phyloP scores from a whole-genome alignment of 2,888 invertebrate species.

The Pogonocherus hispidulus region DNA sequence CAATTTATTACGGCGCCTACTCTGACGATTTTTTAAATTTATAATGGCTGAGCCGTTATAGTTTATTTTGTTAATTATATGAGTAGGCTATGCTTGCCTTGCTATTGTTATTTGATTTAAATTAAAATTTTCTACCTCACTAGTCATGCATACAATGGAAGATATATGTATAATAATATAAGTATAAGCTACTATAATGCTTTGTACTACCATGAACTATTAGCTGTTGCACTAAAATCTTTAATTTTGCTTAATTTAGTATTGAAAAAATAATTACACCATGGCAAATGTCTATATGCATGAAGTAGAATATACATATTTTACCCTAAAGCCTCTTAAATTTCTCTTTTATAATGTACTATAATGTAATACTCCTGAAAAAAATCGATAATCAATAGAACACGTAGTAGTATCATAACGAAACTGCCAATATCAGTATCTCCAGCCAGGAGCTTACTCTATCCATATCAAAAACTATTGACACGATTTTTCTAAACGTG shows the following conservation, averaged over 20 bases:
- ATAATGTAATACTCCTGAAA: no score
- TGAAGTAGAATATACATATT: no score
- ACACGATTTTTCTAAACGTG: no score
- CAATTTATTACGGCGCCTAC: constrained; percentile 47
- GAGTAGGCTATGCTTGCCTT: background rate
- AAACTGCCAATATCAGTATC: no score
- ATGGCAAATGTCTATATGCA: no score
- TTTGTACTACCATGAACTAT: background rate
- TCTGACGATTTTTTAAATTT: constrained; percentile 26
- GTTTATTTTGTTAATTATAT: constrained; percentile 29
- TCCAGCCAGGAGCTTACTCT: no score
- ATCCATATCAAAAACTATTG: no score
- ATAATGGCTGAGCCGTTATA: constrained; percentile 23
- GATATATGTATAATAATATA: no score
- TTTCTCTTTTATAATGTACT: no score
- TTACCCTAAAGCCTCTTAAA: no score
- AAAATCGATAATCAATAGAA: no score
- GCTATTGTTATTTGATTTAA: background rate
- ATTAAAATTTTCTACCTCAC: background rate
- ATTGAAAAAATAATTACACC: background rate
- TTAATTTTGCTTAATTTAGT: background rate
- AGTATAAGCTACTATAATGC: background rate
- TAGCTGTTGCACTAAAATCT: background rate
- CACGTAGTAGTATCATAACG: no score
- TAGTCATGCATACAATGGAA: background rate